These are phyloP conservation scores for Lagopus leucura DNA, from an alignment of 2,113 vertebrate genomes.

Conservation along the genomic window DNA sequence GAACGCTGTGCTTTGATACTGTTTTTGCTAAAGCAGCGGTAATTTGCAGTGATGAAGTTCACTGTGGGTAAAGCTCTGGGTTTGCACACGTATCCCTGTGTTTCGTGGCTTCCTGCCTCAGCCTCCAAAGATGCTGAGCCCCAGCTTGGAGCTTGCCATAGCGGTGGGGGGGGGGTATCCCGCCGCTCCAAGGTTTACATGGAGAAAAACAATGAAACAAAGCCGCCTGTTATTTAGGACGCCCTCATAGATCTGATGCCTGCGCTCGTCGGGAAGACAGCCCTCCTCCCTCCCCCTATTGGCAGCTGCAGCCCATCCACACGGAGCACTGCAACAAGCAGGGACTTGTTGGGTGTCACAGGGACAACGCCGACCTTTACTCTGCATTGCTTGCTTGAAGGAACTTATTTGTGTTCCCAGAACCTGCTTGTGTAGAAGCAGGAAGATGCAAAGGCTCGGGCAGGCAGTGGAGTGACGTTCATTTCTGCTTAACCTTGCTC, in stretches of 20 bases:
- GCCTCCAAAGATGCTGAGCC: background rate
- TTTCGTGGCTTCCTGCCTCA: accelerated
- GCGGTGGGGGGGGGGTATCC: too few relatives aligned
- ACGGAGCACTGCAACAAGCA: background rate
- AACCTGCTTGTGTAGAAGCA: background rate
- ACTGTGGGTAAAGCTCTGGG: accelerated
- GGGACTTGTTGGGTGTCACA: background rate
- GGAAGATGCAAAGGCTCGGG: background rate
- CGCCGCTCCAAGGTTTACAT: accelerated
- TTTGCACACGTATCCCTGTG: accelerated
- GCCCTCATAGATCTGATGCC: background rate
- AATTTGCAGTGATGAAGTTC: background rate
- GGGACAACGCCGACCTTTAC: background rate
- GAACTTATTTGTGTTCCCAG: background rate
- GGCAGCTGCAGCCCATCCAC: background rate
- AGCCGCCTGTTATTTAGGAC: background rate
- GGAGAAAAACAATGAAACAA: too few relatives aligned
- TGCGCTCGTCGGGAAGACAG: background rate
- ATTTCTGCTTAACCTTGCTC: background rate
- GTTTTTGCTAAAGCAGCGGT: background rate
- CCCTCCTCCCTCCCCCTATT: background rate
- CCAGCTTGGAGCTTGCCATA: background rate
- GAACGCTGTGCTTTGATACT: background rate
- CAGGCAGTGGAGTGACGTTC: background rate
- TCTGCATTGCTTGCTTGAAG: background rate